phyloP scores from a whole-genome alignment of 1,140 invertebrate species.

The Subanguina moxae region DNA sequence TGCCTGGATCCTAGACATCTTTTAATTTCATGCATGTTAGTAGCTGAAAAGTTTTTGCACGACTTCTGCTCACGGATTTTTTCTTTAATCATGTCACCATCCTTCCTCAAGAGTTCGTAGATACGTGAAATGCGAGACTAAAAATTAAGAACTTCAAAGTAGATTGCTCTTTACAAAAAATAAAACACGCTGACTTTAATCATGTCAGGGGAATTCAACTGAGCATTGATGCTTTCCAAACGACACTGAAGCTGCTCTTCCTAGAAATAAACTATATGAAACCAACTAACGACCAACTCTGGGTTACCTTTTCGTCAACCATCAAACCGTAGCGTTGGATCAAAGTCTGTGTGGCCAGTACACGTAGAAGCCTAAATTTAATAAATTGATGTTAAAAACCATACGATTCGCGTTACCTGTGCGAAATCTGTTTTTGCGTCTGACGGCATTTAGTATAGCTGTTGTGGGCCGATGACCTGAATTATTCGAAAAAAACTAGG shows the following conservation, averaged over 20 bases:
- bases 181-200: neutral
- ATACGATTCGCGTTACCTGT: constrained; percentile 12
- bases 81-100: constrained; percentile 22
- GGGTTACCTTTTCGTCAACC: constrained; percentile 15
- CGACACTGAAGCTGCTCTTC: constrained; percentile 27
- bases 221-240: constrained; percentile 21
- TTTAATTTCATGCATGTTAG: constrained; percentile 23
- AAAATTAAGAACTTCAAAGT: constrained; percentile 11
- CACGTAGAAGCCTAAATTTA: constrained; percentile 23
- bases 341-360: constrained; percentile 25
- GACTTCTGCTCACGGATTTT: neutral
- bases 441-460: constrained; percentile 12
- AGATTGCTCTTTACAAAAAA: neutral
- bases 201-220: constrained; percentile 31
- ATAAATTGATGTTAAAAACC: constrained; percentile 5
- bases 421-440: constrained; percentile 29
- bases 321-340: constrained; percentile 30
- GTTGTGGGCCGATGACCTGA: neutral
- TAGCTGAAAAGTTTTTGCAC: neutral
- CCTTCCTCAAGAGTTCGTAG: constrained; percentile 17
- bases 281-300: too few species aligned
- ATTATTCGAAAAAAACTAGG: neutral
- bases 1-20: constrained; percentile 29
- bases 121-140: constrained; percentile 18
- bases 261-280: too few species aligned